Evolutionary conservation across 2,888 invertebrate species (phyloP).

Genomic region (Lucinisca nassula): DNA sequence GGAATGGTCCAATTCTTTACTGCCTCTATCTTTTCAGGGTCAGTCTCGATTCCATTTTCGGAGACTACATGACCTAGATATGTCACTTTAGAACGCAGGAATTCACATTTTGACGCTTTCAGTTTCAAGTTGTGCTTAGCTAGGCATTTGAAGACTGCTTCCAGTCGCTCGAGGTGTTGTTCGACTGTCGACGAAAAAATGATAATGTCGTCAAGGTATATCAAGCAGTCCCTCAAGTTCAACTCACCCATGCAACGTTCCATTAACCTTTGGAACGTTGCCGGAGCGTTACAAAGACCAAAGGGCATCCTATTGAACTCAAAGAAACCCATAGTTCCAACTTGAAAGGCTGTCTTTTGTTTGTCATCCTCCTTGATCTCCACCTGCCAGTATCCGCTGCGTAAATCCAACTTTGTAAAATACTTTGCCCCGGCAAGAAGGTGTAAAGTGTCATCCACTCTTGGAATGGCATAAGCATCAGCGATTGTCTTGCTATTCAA

Average conservation of each 20-base stretch:
- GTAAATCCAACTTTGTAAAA: not conserved
- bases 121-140: not conserved
- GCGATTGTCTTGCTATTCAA: not conserved
- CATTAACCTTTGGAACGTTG: not conserved
- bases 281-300: not conserved
- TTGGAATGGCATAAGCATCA: not conserved
- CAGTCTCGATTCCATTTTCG: not conserved
- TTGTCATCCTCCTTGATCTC: not conserved
- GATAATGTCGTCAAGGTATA: not conserved
- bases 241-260: not conserved
- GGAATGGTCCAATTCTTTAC: not conserved
- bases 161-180: not conserved
- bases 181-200: not conserved
- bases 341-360: not conserved
- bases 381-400: not conserved
- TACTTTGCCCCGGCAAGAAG: not conserved
- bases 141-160: not conserved
- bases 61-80: not conserved
- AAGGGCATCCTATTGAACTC: not conserved
- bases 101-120: not conserved
- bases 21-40: not conserved
- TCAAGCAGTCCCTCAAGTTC: not conserved
- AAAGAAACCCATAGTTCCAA: not conserved
- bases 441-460: not conserved
- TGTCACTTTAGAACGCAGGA: not conserved